phyloP scores from a whole-genome alignment of 2,113 vertebrate genomes.

The Charina bottae region DNA sequence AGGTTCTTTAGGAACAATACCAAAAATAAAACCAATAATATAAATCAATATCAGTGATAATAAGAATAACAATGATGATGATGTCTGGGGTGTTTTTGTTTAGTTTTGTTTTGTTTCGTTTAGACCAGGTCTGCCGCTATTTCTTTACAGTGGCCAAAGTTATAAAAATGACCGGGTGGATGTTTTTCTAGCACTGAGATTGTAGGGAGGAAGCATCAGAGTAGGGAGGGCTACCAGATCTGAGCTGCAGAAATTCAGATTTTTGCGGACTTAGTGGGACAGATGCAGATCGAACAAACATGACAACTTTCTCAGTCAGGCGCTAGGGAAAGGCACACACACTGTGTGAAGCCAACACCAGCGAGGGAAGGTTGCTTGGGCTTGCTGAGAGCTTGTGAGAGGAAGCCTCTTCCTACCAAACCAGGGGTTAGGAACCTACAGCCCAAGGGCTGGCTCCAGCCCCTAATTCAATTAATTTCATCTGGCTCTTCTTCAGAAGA shows the following conservation, averaged over 20 bases:
- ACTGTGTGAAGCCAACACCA: not conserved
- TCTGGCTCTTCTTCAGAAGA: not conserved
- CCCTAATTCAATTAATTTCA: not conserved
- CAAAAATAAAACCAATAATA: no score
- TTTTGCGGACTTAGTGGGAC: not conserved
- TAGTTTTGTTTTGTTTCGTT: no score
- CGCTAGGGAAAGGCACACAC: not conserved
- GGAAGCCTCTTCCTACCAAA: not conserved
- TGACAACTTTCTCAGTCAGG: not conserved
- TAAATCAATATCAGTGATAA: no score
- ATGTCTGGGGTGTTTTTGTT: no score
- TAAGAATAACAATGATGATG: no score
- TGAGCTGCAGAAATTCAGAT: not conserved
- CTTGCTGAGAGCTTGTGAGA: not conserved
- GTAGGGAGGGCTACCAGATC: not conserved
- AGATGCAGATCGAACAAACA: not conserved
- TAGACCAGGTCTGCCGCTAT: not conserved
- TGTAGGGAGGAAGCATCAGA: not conserved
- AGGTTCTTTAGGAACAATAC: no score
- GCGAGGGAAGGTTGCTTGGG: not conserved
- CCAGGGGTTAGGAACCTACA: not conserved
- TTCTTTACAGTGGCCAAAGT: not conserved
- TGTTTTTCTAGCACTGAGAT: not conserved
- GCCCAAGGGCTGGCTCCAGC: not conserved
- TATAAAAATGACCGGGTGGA: not conserved